Percentiles rank a stretch among this genome's conserved stretches.
Evolutionary conservation across 1,140 invertebrate genomes (phyloP).

Genomic region (Nomia melanderi): DNA sequence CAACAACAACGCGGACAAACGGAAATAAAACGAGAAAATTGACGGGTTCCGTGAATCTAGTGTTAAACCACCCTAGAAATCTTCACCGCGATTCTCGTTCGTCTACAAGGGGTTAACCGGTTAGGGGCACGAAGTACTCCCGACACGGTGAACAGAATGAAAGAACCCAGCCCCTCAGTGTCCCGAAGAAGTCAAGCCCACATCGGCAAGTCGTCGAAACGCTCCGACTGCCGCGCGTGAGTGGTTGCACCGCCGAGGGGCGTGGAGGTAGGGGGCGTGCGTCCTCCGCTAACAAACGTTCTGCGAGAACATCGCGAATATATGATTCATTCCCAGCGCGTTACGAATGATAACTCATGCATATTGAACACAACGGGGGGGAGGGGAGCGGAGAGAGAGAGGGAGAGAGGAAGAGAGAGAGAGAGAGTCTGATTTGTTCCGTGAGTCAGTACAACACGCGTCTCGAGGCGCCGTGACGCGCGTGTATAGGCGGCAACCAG

Average conservation of each 20-base stretch:
- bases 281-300: constrained; percentile 13
- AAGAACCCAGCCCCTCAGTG: neutral
- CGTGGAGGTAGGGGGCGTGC: neutral
- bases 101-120: too few relatives aligned
- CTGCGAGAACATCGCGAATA: constrained; percentile 33
- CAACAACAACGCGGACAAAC: too few relatives aligned
- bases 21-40: too few relatives aligned
- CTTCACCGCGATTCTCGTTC: too few relatives aligned
- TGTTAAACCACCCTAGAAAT: too few relatives aligned
- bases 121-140: too few relatives aligned
- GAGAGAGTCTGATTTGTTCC: constrained; percentile 51
- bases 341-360: constrained; percentile 62
- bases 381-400: constrained; percentile 43
- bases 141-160: neutral
- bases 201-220: neutral
- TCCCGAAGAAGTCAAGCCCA: neutral
- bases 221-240: neutral
- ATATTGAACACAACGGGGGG: constrained; percentile 49
- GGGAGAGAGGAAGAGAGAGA: too few relatives aligned
- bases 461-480: neutral
- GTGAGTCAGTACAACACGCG: constrained; percentile 57
- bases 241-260: neutral
- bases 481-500: neutral
- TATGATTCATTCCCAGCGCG: constrained; percentile 59
- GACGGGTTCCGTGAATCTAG: too few relatives aligned